Percentiles rank a stretch among this genome's conserved stretches.
These are phyloP conservation scores for Pseudochirops corinnae DNA, from an alignment of 2,797 vertebrate genomes.

Conservation along the genomic window DNA sequence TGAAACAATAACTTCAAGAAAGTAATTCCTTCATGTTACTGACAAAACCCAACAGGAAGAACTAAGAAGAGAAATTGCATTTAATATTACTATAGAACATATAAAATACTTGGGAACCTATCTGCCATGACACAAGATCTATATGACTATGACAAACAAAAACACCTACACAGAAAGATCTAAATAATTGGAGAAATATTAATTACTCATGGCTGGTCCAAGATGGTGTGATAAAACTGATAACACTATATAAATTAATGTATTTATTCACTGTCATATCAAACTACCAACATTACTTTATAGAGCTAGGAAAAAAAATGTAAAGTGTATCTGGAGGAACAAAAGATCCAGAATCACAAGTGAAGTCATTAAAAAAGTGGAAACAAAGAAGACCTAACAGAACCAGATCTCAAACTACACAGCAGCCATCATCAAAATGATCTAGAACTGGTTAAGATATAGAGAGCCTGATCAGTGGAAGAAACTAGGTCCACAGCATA, in stretches of 20 bases:
- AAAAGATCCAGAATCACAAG: background rate
- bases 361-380: background rate
- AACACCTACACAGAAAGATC: background rate
- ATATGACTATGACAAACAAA: background rate
- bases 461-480: background rate
- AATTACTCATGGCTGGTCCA: background rate
- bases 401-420: background rate
- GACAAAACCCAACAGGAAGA: background rate
- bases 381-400: background rate
- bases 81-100: background rate
- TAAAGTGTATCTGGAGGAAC: background rate
- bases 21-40: background rate
- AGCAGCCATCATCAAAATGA: background rate
- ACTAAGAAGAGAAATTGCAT: background rate
- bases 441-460: background rate
- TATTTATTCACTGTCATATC: background rate
- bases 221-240: background rate
- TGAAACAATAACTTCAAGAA: background rate
- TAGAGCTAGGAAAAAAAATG: background rate
- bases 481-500: background rate
- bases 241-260: background rate
- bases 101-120: background rate
- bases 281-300: background rate
- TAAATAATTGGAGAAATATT: background rate
- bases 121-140: background rate